Percentiles rank a stretch among this genome's conserved stretches.
Conservation (phyloP, 2,888 invertebrate species). For the Temnothorax rugatulus region DNA sequence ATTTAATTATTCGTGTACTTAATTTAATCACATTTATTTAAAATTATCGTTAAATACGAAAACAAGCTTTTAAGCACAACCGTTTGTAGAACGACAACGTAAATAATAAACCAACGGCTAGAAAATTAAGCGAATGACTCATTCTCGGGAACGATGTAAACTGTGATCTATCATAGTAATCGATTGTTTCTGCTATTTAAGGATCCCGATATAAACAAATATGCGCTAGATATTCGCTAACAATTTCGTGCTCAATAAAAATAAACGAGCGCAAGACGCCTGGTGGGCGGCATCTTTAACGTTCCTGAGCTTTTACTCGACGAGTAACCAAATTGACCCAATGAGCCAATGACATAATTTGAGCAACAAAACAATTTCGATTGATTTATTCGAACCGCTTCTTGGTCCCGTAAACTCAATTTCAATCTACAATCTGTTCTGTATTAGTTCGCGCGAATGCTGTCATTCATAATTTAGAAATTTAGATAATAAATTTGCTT, state of each 20-base stretch:
- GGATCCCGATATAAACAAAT: not conserved
- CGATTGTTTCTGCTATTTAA: not conserved
- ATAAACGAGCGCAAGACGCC: slow-evolving; percentile 9
- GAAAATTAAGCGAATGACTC: not conserved
- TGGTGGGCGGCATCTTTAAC: not conserved
- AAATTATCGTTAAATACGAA: not conserved
- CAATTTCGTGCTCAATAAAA: slow-evolving; percentile 32
- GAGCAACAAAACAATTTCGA: not conserved
- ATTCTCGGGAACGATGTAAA: not conserved
- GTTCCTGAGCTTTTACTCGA: not conserved
- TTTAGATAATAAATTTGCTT: not conserved
- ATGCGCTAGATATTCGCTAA: slow-evolving; percentile 6
- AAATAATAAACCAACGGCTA: not conserved
- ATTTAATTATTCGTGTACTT: not conserved
- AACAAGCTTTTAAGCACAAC: not conserved
- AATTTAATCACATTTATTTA: not conserved
- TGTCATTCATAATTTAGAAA: not conserved
- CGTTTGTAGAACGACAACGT: not conserved
- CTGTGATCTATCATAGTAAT: not conserved
- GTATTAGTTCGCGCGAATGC: not conserved
- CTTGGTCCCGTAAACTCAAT: slow-evolving; percentile 6
- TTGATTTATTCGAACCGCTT: not conserved
- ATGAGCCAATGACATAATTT: slow-evolving; percentile 21
- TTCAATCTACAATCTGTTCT: not conserved
- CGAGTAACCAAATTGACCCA: slow-evolving; percentile 4